Conservation (phyloP, 2,797 vertebrate species). For the Eulemur mongoz region DNA sequence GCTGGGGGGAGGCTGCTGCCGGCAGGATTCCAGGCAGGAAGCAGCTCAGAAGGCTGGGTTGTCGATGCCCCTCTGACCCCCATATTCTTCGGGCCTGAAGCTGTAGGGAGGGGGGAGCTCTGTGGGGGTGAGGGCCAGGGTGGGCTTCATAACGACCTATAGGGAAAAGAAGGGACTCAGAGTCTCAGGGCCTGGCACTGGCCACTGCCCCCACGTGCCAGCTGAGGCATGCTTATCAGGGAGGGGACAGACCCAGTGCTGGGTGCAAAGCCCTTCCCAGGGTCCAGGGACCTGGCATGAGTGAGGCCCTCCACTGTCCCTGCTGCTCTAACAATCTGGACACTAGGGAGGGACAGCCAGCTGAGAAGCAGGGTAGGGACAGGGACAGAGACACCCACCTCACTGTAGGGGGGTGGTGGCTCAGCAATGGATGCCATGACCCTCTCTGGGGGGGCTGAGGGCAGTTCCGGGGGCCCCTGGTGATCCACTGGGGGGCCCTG, state of each 20-base stretch:
- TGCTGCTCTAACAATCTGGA: neutral
- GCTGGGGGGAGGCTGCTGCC: accelerated
- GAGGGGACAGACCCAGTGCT: neutral
- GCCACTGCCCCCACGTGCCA: too few relatives aligned
- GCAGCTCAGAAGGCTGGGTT: constrained; percentile 56
- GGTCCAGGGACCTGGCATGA: accelerated
- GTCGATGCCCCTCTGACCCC: neutral
- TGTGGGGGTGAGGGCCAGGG: neutral
- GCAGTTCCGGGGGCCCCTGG: neutral
- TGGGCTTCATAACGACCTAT: constrained; percentile 69
- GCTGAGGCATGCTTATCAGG: neutral
- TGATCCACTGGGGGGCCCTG: accelerated
- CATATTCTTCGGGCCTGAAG: constrained; percentile 5
- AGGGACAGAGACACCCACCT: constrained; percentile 61
- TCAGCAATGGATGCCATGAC: neutral
- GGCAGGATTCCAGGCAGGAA: neutral
- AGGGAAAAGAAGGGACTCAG: neutral
- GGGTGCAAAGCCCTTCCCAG: neutral
- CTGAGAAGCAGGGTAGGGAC: neutral
- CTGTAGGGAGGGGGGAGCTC: constrained; percentile 75
- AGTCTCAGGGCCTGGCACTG: neutral
- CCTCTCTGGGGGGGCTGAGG: neutral
- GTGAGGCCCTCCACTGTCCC: neutral
- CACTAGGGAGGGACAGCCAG: neutral
- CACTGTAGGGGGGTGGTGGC: constrained; percentile 64